phyloP scores from a whole-genome alignment of 2,113 vertebrate species.

The Corythaeola cristata region DNA sequence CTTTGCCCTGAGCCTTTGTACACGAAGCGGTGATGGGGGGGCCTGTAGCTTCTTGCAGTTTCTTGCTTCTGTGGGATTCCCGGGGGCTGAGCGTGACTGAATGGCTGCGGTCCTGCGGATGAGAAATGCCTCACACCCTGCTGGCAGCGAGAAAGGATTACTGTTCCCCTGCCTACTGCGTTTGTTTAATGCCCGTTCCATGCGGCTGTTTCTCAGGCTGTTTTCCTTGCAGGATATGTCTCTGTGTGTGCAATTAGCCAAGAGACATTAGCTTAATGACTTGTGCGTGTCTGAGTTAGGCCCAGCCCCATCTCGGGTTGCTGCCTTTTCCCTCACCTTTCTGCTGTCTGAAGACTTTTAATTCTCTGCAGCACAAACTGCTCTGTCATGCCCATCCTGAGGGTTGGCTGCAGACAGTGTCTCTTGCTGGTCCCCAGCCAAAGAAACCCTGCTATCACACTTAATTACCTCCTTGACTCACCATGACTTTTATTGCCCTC shows the following conservation, averaged over 20 bases:
- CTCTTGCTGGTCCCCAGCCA: conserved; percentile 9
- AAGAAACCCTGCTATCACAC: conserved; percentile 35
- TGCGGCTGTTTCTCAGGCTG: conserved; percentile 33
- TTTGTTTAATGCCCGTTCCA: conserved; percentile 16
- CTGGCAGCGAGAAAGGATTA: neutral
- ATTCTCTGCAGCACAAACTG: conserved; percentile 31
- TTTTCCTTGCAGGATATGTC: conserved; percentile 34
- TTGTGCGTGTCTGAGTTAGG: conserved; percentile 36
- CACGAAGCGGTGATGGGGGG: neutral
- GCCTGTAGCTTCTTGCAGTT: conserved; percentile 46
- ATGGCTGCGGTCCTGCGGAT: conserved; percentile 4
- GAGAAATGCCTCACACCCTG: conserved; percentile 50
- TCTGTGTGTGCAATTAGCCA: conserved; percentile 37
- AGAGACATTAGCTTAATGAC: conserved; percentile 49
- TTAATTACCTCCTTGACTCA: conserved; percentile 37
- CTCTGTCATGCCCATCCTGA: conserved; percentile 7
- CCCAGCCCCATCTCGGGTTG: neutral
- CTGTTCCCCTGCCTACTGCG: neutral
- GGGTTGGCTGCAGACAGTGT: neutral
- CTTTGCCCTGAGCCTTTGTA: conserved; percentile 4
- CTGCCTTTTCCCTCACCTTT: conserved; percentile 20
- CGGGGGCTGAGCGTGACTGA: conserved; percentile 11
- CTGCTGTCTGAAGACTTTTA: conserved; percentile 5
- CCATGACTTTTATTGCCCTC: neutral
- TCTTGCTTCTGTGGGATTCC: conserved; percentile 53